These are phyloP conservation scores for Ips nitidus DNA, from an alignment of 1,140 invertebrate genomes.

Conservation along the genomic window DNA sequence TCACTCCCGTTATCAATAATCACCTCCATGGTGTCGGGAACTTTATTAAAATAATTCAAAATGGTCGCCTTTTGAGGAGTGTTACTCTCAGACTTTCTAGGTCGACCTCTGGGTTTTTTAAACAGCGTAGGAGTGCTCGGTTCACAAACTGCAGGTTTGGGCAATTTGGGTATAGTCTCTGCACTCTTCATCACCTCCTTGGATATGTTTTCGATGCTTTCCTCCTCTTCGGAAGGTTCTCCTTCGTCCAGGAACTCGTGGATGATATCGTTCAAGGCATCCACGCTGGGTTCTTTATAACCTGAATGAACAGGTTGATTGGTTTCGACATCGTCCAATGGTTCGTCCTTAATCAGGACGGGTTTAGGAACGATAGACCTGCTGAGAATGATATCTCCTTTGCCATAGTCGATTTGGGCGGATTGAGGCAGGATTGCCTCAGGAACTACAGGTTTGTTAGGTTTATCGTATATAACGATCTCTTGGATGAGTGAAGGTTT, in stretches of 20 bases:
- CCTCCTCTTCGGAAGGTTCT: not conserved
- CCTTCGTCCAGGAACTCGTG: constrained; percentile 1
- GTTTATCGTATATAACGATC: constrained; percentile 32
- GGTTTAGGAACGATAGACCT: not conserved
- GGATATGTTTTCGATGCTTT: constrained; percentile 5
- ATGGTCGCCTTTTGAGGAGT: not conserved
- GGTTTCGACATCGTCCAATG: not conserved
- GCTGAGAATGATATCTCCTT: not conserved
- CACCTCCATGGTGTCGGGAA: not conserved
- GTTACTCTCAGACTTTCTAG: not conserved
- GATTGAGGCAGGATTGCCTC: constrained; percentile 6
- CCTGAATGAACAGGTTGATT: not conserved
- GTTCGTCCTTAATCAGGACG: not conserved
- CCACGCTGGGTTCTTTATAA: not conserved
- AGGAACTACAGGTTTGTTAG: constrained; percentile 15
- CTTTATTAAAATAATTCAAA: not conserved
- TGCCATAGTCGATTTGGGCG: not conserved
- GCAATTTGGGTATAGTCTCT: too few relatives aligned
- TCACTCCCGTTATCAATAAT: not conserved
- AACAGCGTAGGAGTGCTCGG: not conserved
- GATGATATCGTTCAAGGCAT: not conserved
- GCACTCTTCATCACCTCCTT: constrained; percentile 4
- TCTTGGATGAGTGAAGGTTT: constrained; percentile 24
- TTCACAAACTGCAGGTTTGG: too few relatives aligned
- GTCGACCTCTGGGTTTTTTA: not conserved